Percentiles rank a stretch among this genome's conserved stretches.
Conservation (phyloP, 2,797 vertebrate genomes). For the Vireo griseus region DNA sequence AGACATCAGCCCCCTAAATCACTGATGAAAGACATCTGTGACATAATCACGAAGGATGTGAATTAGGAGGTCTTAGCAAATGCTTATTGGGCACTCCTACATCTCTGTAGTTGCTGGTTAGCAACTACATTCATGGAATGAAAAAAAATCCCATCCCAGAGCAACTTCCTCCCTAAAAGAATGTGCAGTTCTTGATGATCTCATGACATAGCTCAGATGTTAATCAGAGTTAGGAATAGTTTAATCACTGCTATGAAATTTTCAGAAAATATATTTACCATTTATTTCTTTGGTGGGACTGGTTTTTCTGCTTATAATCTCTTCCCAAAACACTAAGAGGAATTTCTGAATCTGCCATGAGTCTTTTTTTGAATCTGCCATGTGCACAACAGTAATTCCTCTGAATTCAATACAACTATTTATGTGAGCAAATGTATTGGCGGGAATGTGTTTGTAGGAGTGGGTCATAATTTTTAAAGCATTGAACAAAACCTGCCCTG, state of each 20-base stretch:
- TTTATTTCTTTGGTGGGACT: not conserved
- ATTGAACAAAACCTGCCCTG: constrained; percentile 4
- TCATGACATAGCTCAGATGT: not conserved
- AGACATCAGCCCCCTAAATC: not conserved
- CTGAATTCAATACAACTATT: not conserved
- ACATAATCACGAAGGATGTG: not conserved
- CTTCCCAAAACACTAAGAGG: not conserved
- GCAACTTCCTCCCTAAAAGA: not conserved
- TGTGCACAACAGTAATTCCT: not conserved
- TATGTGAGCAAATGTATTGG: not conserved
- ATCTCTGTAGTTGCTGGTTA: not conserved
- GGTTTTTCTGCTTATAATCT: not conserved
- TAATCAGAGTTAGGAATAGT: not conserved
- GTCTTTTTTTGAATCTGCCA: not conserved
- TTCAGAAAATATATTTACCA: not conserved
- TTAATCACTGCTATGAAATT: not conserved
- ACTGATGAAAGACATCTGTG: not conserved
- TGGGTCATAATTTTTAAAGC: constrained; percentile 33
- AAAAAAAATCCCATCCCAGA: not conserved
- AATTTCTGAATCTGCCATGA: not conserved
- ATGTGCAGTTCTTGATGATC: not conserved
- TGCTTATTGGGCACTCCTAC: not conserved
- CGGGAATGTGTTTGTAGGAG: not conserved
- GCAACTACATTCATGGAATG: not conserved
- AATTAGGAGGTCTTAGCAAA: not conserved